phyloP scores from a whole-genome alignment of 2,797 vertebrate genomes.

The Propithecus deckenii region DNA sequence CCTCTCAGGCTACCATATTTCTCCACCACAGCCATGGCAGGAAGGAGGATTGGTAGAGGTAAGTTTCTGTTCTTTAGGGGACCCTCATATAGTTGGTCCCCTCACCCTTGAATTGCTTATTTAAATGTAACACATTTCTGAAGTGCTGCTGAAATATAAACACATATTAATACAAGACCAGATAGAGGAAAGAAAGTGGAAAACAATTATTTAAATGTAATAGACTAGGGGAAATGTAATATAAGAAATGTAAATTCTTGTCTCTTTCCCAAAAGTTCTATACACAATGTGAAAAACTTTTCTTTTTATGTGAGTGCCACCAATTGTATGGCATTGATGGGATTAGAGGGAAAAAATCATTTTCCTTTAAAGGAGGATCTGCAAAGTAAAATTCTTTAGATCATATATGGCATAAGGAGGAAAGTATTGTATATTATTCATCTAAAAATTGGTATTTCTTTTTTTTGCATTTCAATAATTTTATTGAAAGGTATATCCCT shows the following conservation, averaged over 20 bases:
- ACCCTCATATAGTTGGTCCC: neutral
- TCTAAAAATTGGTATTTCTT: neutral
- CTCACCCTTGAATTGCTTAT: neutral
- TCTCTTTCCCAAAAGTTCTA: neutral
- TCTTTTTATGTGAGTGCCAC: neutral
- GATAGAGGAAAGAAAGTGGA: neutral
- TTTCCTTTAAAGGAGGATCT: neutral
- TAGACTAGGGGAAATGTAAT: neutral
- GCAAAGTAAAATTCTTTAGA: constrained; percentile 4
- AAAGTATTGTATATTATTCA: neutral
- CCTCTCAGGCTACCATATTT: neutral
- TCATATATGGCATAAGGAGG: neutral
- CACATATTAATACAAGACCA: neutral
- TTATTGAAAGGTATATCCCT: constrained; percentile 93
- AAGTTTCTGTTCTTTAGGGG: neutral
- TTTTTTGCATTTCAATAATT: constrained; percentile 89
- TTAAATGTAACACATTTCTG: neutral
- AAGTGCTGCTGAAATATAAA: neutral
- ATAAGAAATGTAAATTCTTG: neutral
- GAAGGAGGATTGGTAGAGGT: neutral
- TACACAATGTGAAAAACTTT: neutral
- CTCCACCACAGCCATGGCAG: neutral
- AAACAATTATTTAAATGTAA: constrained; percentile 5
- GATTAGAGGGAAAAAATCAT: neutral
- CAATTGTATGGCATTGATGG: neutral